phyloP scores from a whole-genome alignment of 2,888 invertebrate genomes.

The Acanthacorydalis orientalis region DNA sequence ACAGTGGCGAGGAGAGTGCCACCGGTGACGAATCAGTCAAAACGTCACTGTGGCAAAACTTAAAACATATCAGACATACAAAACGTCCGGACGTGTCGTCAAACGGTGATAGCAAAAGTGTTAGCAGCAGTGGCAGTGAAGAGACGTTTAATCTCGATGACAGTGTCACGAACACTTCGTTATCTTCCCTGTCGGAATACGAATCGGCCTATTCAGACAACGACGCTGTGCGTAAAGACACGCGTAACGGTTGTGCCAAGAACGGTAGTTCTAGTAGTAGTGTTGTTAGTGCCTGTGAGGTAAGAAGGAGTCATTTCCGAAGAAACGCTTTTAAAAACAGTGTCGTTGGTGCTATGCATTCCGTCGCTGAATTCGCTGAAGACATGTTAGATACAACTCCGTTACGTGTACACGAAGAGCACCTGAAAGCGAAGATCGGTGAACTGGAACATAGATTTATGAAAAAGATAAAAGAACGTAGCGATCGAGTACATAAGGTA shows the following conservation, averaged over 20 bases:
- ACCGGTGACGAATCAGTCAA: not conserved
- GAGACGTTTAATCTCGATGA: not conserved
- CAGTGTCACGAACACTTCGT: not conserved
- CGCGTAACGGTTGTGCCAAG: too few relatives aligned
- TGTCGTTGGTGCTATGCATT: not conserved
- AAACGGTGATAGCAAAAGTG: not conserved
- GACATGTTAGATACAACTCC: not conserved
- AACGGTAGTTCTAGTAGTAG: too few relatives aligned
- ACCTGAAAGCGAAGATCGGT: constrained; percentile 24
- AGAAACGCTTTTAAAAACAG: not conserved
- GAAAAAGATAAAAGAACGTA: constrained; percentile 29
- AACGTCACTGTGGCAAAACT: too few relatives aligned
- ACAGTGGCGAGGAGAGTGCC: not conserved
- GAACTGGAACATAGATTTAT: constrained; percentile 31
- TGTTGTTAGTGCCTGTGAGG: not conserved
- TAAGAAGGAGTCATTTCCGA: not conserved
- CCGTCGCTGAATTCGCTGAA: not conserved
- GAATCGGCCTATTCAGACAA: not conserved
- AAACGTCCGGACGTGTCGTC: not conserved
- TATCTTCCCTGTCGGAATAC: not conserved
- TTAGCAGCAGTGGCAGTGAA: not conserved
- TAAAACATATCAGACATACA: not conserved
- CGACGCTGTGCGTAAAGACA: not conserved
- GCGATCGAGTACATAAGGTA: constrained; percentile 46
- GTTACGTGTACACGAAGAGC: not conserved